These are phyloP conservation scores for Elmis aenea DNA, from an alignment of 2,888 invertebrate genomes.

Conservation along the genomic window DNA sequence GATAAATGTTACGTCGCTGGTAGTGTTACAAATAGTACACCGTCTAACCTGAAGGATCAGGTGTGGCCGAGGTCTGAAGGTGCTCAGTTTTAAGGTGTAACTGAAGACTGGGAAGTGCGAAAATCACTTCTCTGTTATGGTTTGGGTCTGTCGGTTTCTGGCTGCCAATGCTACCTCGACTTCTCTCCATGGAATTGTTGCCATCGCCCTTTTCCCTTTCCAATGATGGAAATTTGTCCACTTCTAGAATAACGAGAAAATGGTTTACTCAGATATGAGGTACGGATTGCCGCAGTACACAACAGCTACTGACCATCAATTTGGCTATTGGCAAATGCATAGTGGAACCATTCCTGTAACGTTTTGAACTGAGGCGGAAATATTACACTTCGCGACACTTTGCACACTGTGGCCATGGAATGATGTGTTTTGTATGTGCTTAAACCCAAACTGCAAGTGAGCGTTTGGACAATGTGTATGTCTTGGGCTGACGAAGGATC, in stretches of 20 bases:
- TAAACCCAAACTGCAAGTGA: constrained; percentile 83
- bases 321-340: constrained; percentile 91
- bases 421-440: constrained; percentile 66
- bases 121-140: constrained; percentile 92
- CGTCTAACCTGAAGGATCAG: too few relatives aligned
- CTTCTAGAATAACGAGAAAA: constrained; percentile 59
- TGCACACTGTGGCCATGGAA: constrained; percentile 92
- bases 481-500: constrained; percentile 51
- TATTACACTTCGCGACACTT: constrained; percentile 83
- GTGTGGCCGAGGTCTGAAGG: constrained; percentile 69
- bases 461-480: constrained; percentile 82
- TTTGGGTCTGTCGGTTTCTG: constrained; percentile 70
- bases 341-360: constrained; percentile 93
- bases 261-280: too few relatives aligned
- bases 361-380: constrained; percentile 95
- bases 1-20: too few relatives aligned
- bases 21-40: too few relatives aligned
- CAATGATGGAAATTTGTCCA: constrained; percentile 85
- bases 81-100: constrained; percentile 92
- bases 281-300: too few relatives aligned
- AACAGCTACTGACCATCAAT: constrained; percentile 70
- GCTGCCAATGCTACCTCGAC: constrained; percentile 46
- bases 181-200: constrained; percentile 53
- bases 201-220: constrained; percentile 67
- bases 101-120: constrained; percentile 89